Evolutionary conservation across 2,888 invertebrate species (phyloP), one percentile per base, ranked within the genome.

Genomic region (Sisyra nigra): DNA sequence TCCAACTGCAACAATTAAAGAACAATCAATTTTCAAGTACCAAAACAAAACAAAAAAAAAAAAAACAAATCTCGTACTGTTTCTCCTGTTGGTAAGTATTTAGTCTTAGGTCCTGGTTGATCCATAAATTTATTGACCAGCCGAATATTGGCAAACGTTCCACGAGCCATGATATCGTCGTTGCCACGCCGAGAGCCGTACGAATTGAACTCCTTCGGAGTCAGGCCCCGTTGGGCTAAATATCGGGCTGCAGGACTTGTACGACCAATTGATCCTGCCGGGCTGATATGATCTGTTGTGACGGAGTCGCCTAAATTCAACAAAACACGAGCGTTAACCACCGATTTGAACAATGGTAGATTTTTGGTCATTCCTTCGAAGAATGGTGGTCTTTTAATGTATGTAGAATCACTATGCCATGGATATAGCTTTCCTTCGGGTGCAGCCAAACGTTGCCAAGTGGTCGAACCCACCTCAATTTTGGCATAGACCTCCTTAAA

Each of bases 251-350:
- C 96, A 0, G 96, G 84, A 42, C 93, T 93, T 60, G 84, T 93
- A 43, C 94, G 69, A 0, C 96, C 89, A 54, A 98, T 98, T 45
- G 93, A 91, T 3, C 97, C 97, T 14, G 97, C 97, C 0, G 97
- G 97, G 2, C 94, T 94, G 49, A 98, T 98, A 63, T 97, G 97
- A 67, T 98, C 97, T 0, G 97, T 97, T 19, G 97, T 98, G 6
- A 98, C 94, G 0, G 93, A 96, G 63, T 98, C 97, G 0, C 92
- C 92, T 47, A 98, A 69, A 54, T 84, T 76, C 0, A 97, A 68
- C 17, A 98, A 67, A 32, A 85, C 89, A 35, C 82, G 71, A 0
- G 94, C 94, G 47, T 77, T 70, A 18, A 64, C 60, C 18, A 96
- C 75, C 8, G 74, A 63, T 46, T 68, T 61, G 1, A 70, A 59